Base-by-base conservation (phyloP, 2,797 vertebrate species). In the Chaetophractus vellerosus region DNA sequence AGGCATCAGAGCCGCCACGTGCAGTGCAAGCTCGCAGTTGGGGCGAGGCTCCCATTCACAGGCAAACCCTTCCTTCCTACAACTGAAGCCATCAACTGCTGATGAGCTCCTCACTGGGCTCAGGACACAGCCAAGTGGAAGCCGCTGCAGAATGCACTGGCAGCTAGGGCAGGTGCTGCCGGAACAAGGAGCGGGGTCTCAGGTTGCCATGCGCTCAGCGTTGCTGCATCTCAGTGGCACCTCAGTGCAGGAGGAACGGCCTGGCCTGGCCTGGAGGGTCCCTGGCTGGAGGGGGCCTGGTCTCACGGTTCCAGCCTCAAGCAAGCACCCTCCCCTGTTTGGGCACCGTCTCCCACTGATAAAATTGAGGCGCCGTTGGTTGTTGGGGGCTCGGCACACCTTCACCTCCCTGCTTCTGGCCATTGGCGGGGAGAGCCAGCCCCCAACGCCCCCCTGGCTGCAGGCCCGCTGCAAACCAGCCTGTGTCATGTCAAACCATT, bases 21-120 rank as follows among this genome's bases (percentile, higher is more conserved):
- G 21, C 9, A 0, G 0, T 0, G n/a, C 19, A 3, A 26, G 48
- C n/a, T 5, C 19, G 4, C n/a, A 0, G 1, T 19, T 1, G 15
- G 1, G 14, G 23, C 24, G 0, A 0, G 5, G 6, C 61, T 71
- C 74, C 75, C 21, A 3, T 48, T 66, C 52, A 28, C 61, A 24
- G 3, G 31, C 78, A 26, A 24, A 61, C 24, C 0, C 7, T 21
- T 50, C 10, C 45, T 52, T 12, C 18, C 10, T 33, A 0, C 21
- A 0, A n/a, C 26, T 4, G 28, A 38, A 15, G 45, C 15, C 1
- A n/a, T 4, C 66, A 21, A 66, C 33, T 24, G 61, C 41, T 14
- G 3, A 2, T 1, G 6, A 3, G 9, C 86, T 4, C 1, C 8
- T 16, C 2, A 7, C 26, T 2, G 15, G 61, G 33, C 52, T 21